Evolutionary conservation across 1,140 invertebrate genomes (phyloP), one percentile per base, ranked within the genome.

Genomic region (Antheraea mylitta): DNA sequence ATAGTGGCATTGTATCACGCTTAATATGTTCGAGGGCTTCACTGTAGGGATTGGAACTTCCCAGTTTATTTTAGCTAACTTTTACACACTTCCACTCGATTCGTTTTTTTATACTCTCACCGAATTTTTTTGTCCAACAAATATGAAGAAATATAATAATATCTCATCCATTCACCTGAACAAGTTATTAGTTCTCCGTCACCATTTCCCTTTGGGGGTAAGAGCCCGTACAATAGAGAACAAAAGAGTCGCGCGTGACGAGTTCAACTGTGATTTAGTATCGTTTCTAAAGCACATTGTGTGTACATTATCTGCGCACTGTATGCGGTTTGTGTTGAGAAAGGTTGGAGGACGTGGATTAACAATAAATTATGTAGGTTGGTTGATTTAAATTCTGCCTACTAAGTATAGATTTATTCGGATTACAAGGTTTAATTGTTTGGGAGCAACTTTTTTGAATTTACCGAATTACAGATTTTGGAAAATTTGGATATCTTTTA

Each of bases 211-310:
- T 53, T 53, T 16, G 11, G 45, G 6, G 16, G 9, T 6, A 69
- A 69, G 38, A 42, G 36, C 63, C 36, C 67, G 59, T 71, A 77
- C 71, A 77, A 69, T 72, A 22, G 48, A 16, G 64, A 72, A 77
- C 75, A 72, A 74, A 77, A 77, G 73, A 67, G 70, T 74, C 71
- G 61, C 74, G 75, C 75, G 75, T 77, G 75, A 77, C 73, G 67
- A 69, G 66, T 53, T 59, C 68, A 42, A 48, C 38, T 71, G 68
- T 70, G 75, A 74, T 74, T 74, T 74, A 74, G 67, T 69, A 70
- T 63, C 59, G 64, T 74, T 53, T 16, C 45, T 53, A 53, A 53
- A 16, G 11, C 45, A 16, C 16, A 53, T 53, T 53, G 16, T n/a
- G 45, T 13, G 45, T 53, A 53, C 45, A 53, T 53, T 53, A 16